Evolutionary conservation across 2,113 vertebrate species (phyloP).

Genomic region (Tylochromis polylepis): DNA sequence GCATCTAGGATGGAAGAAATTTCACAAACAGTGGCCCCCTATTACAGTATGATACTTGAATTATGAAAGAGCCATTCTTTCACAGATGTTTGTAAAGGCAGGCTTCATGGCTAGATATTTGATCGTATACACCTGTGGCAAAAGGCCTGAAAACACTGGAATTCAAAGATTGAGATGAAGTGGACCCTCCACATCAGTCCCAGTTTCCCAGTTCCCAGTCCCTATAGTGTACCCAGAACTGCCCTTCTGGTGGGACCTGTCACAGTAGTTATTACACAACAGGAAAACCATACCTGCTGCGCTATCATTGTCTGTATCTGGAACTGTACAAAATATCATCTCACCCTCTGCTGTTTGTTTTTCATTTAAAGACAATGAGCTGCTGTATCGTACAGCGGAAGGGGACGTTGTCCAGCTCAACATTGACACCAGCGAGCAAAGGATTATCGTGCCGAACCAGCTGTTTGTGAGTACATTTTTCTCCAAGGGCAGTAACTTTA

Average conservation of each 20-base stretch:
- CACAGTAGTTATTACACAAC: not conserved
- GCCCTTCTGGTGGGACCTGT: not conserved
- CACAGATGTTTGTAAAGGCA: not conserved
- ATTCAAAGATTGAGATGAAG: not conserved
- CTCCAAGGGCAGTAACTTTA: not conserved
- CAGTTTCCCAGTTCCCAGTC: not conserved
- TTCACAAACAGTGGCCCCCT: not conserved
- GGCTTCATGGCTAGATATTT: not conserved
- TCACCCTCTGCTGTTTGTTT: not conserved
- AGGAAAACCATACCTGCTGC: not conserved
- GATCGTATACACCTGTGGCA: not conserved
- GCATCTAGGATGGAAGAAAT: not conserved
- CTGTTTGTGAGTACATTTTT: slow-evolving; percentile 86
- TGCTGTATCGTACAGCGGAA: slow-evolving; percentile 83
- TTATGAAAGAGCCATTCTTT: not conserved
- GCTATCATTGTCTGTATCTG: not conserved
- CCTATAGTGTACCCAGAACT: not conserved
- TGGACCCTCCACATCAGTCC: not conserved
- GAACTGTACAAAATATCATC: not conserved
- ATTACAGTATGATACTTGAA: not conserved
- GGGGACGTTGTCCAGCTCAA: slow-evolving; percentile 83
- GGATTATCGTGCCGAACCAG: slow-evolving; percentile 84
- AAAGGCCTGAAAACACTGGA: not conserved
- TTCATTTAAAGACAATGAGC: slow-evolving; percentile 77
- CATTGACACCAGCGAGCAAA: slow-evolving; percentile 75